Evolutionary conservation across 2,888 invertebrate species (phyloP).

Genomic region (Trisateles emortualis): DNA sequence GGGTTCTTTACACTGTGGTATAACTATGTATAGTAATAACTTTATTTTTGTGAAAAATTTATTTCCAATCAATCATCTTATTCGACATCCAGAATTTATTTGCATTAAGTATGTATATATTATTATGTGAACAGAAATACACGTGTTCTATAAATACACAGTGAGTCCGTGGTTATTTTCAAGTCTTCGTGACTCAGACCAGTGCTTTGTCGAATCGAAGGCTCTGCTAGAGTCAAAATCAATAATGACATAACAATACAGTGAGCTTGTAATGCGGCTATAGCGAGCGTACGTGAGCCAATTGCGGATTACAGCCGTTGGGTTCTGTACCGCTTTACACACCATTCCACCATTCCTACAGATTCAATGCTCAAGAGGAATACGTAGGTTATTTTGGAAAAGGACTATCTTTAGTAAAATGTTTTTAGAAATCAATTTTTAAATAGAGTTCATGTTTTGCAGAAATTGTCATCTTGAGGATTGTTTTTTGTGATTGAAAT

Average conservation of each 20-base stretch:
- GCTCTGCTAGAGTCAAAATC: conserved; percentile 36
- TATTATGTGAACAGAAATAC: too few species aligned
- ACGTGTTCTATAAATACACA: too few species aligned
- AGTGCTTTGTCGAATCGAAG: conserved; percentile 3
- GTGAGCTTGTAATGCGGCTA: conserved; percentile 46
- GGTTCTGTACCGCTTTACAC: conserved; percentile 22
- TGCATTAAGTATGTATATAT: too few species aligned
- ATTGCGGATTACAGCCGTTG: conserved; percentile 34
- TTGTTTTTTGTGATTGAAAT: too few species aligned
- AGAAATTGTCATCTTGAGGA: too few species aligned
- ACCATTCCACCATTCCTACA: conserved; percentile 24
- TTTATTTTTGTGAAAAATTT: too few species aligned
- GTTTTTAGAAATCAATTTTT: background rate
- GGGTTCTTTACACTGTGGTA: too few species aligned
- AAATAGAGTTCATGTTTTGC: too few species aligned
- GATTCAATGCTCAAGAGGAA: conserved; percentile 20
- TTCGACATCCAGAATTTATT: too few species aligned
- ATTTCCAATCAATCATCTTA: too few species aligned
- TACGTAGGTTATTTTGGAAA: background rate
- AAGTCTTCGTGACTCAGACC: conserved; percentile 10
- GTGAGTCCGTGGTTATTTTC: too few species aligned
- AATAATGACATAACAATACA: conserved; percentile 52
- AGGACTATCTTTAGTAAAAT: background rate
- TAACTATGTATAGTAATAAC: too few species aligned
- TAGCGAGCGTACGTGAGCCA: conserved; percentile 45